Evolutionary conservation across 2,113 vertebrate genomes (phyloP), one percentile per base, ranked within the genome.

Genomic region (Promerops cafer): DNA sequence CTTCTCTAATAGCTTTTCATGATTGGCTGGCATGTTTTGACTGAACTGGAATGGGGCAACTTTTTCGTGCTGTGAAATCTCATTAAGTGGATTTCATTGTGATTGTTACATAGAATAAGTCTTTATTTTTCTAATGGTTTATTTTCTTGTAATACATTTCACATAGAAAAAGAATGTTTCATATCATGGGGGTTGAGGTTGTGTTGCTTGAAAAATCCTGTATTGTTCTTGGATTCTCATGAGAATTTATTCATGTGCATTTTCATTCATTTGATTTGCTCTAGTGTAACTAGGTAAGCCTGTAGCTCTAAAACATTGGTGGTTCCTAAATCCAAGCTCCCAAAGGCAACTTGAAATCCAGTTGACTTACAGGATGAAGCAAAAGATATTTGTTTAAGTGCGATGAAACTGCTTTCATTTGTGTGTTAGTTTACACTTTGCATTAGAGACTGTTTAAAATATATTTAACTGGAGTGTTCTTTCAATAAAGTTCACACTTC

Each of bases 21-120:
- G 78, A 89, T 42, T 89, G 81, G 81, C 45, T 97, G 95, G 70
- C 93, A 95, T 93, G 82, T 95, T 97, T 95, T 96, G 91, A 94
- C 96, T 96, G 75, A 87, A 85, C 35, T 75, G 66, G 87, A 93
- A 85, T 61, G 60, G 76, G 63, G 53, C 33, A 94, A 96, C 70
- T 72, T 82, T 82, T 91, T 74, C 3, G 1, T 65, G 84, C 87
- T 95, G 74, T 93, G 91, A 96, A 94, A 89, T 89, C 74, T 89
- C 61, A 94, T 96, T 96, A 93, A 95, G 68, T 1, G 30, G 44
- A 16, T 87, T 95, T 96, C 77, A 42, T 16, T 94, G 53, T 94
- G 61, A 89, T 61, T 79, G 66, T 82, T 89, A 69, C 50, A 72
- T 54, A 91, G 87, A 92, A 71, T 53, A 84, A 75, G 40, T 64